Evolutionary conservation across 2,113 vertebrate genomes (phyloP).

Genomic region (Sinocyclocheilus grahami): DNA sequence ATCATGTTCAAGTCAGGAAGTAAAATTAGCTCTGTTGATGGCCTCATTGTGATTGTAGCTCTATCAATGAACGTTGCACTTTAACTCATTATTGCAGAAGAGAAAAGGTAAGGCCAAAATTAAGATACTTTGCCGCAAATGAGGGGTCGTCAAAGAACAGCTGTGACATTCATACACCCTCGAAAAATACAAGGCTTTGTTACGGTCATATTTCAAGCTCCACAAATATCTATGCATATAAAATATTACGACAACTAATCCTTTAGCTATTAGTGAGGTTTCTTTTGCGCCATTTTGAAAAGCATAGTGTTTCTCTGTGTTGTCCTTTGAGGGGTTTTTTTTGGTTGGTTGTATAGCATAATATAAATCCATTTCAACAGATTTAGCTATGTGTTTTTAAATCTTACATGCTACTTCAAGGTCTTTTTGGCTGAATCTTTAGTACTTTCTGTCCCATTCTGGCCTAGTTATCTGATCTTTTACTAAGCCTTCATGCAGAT

Average conservation of each 20-base stretch:
- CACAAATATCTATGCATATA: constrained; percentile 30
- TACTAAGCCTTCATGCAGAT: constrained; percentile 35
- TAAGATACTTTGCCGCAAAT: constrained; percentile 46
- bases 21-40: constrained; percentile 55
- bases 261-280: constrained; percentile 45
- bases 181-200: constrained; percentile 20
- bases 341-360: constrained; percentile 49
- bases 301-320: background rate
- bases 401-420: background rate
- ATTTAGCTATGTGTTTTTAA: background rate
- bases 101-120: constrained; percentile 64
- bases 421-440: constrained; percentile 27
- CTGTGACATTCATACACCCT: background rate
- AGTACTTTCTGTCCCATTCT: constrained; percentile 30
- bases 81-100: constrained; percentile 71
- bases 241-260: constrained; percentile 34
- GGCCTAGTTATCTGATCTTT: constrained; percentile 33
- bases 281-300: constrained; percentile 61
- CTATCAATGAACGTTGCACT: constrained; percentile 57
- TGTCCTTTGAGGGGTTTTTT: background rate
- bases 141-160: constrained; percentile 25
- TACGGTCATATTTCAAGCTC: constrained; percentile 17
- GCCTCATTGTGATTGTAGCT: constrained; percentile 53
- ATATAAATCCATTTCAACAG: background rate
- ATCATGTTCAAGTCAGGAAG: constrained; percentile 41